Evolutionary conservation across 2,888 invertebrate genomes (phyloP), one percentile per base, ranked within the genome.

Genomic region (Eurytoma adleriae): DNA sequence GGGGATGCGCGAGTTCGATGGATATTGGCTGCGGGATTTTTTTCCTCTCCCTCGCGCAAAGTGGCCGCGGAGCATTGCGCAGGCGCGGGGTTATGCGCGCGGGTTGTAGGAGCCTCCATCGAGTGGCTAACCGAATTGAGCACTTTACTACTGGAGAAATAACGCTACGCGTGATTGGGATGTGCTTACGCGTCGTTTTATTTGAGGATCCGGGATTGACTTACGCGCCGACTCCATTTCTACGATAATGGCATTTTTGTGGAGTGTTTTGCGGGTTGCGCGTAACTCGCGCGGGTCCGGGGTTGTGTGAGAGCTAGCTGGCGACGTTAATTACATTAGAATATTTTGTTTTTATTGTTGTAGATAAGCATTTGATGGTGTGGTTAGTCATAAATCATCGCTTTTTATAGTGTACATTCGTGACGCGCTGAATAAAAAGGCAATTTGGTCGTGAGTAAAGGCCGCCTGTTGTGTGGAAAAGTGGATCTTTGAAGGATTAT

Each of bases 91-190:
- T 10, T 40, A 10, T 10, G 7, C 10, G 10, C 1, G 7, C 10
- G 10, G 10, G 10, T 10, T 24, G 18, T 14, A 14, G 16, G 10
- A 4, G 7, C 40, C 10, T n/a, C 71, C 61, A 72, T 75, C 79
- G 75, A 80, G 67, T 72, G 71, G 54, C 52, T 64, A 76, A 72
- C 61, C 56, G 72, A 80, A 76, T 80, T 76, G 66, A 80, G 54
- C 56, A 75, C 62, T 76, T 68, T 81, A 57, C 75, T 71, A 75
- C 66, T 30, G 70, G 24, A 20, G 77, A 24, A 66, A 61, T 77
- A 73, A 52, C 52, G 40, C 64, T 74, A 66, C 64, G 67, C 20
- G 40, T 81, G 80, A 81, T 81, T 81, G 74, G 73, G 69, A 78
- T 81, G 66, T 18, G 50, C 61, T 27, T 52, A 56, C 71, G 67